These are phyloP conservation scores for Scolopax bukidnonensis DNA, from an alignment of 2,797 vertebrate species.

Conservation along the genomic window DNA sequence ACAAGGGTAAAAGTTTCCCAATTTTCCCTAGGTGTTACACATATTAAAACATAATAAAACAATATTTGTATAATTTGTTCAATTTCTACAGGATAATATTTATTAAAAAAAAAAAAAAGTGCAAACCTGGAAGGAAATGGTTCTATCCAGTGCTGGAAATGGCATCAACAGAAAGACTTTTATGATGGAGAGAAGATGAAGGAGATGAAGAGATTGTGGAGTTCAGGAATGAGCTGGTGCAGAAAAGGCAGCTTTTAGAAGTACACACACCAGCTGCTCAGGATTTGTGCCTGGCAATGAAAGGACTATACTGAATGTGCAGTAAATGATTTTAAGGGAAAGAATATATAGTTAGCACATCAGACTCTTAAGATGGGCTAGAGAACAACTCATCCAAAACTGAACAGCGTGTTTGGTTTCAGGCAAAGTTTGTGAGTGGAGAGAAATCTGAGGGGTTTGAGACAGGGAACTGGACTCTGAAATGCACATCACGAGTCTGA, in stretches of 20 bases:
- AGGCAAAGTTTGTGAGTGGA: background rate
- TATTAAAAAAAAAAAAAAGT: background rate
- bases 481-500: background rate
- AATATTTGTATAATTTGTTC: background rate
- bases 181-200: background rate
- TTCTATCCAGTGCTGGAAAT: background rate
- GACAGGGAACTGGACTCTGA: background rate
- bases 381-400: background rate
- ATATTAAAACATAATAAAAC: too few relatives aligned
- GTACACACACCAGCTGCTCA: background rate
- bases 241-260: background rate
- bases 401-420: background rate
- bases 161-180: background rate
- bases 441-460: background rate
- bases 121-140: background rate
- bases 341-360: background rate
- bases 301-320: accelerated
- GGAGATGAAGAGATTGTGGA: background rate
- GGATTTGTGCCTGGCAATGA: background rate
- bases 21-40: background rate
- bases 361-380: background rate
- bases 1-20: background rate
- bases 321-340: background rate
- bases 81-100: background rate
- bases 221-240: background rate